phyloP scores from a whole-genome alignment of 2,113 vertebrate species.

The Echinops telfairi region DNA sequence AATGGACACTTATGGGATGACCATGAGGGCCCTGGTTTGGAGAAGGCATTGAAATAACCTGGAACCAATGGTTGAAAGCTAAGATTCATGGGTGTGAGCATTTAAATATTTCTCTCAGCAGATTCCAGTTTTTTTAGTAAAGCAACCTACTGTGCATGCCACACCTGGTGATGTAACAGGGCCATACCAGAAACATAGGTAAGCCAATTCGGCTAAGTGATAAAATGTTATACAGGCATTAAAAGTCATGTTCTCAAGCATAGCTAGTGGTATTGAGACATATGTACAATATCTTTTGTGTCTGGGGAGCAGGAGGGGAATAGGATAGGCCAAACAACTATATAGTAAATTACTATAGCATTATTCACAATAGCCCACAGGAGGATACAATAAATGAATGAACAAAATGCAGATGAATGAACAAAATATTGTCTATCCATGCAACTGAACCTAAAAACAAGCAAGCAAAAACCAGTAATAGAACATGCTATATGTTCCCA shows the following conservation, averaged over 20 bases:
- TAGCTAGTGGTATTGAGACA: slow-evolving; percentile 12
- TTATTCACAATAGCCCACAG: neutral
- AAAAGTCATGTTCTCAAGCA: slow-evolving; percentile 41
- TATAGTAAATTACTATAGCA: neutral
- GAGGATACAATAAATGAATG: neutral
- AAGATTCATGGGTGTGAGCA: neutral
- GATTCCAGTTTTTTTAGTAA: slow-evolving; percentile 2
- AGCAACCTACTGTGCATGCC: neutral
- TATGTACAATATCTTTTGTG: neutral
- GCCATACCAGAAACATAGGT: too few relatives aligned
- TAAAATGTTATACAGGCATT: neutral
- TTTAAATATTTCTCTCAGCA: slow-evolving; percentile 40
- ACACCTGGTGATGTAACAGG: too few relatives aligned
- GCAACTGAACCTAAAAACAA: neutral
- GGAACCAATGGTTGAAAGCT: slow-evolving; percentile 24
- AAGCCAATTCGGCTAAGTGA: neutral
- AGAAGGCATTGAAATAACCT: neutral
- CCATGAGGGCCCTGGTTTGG: neutral
- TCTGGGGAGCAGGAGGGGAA: neutral
- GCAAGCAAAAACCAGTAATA: neutral
- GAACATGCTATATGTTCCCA: neutral
- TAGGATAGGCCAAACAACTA: neutral
- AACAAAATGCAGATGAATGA: neutral
- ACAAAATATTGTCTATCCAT: neutral
- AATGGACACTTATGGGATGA: neutral